Conservation (phyloP, 1,140 invertebrate species). For the Amphibalanus amphitrite region DNA sequence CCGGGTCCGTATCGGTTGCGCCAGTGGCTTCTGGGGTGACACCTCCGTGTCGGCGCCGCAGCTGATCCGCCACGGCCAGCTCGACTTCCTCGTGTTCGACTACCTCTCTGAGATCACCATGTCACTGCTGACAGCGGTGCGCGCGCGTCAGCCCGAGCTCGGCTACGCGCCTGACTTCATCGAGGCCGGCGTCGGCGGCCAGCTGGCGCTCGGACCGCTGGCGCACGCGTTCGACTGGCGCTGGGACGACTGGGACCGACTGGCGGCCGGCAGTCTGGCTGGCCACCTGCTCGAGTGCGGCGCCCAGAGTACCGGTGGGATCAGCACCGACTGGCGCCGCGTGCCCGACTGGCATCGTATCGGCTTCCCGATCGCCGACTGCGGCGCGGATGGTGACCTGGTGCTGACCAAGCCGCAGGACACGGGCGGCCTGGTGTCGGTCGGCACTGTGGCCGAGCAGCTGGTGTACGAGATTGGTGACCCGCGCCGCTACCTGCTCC, state of each 20-base stretch:
- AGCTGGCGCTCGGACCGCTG: conserved; percentile 32
- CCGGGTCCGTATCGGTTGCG: conserved; percentile 33
- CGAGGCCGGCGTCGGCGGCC: conserved; percentile 35
- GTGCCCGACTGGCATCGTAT: conserved; percentile 31
- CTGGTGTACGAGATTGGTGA: conserved; percentile 36
- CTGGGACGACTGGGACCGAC: conserved; percentile 26
- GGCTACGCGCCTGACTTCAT: conserved; percentile 38
- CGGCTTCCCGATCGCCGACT: conserved; percentile 35
- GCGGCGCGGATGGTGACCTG: conserved; percentile 27
- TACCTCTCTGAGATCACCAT: conserved; percentile 40
- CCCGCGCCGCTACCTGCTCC: conserved; percentile 31
- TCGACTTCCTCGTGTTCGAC: conserved; percentile 35
- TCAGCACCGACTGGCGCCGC: conserved; percentile 34
- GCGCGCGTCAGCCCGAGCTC: conserved; percentile 26
- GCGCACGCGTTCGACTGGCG: conserved; percentile 32
- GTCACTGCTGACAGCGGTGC: conserved; percentile 32
- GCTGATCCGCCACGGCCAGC: conserved; percentile 28
- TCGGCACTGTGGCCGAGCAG: conserved; percentile 32
- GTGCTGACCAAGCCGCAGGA: conserved; percentile 31
- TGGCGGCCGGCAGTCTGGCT: conserved; percentile 30
- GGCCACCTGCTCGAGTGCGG: conserved; percentile 39
- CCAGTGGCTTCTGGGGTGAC: conserved; percentile 38
- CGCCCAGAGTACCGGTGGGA: conserved; percentile 34
- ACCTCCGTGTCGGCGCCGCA: conserved; percentile 32
- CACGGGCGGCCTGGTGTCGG: conserved; percentile 32